Evolutionary conservation across 2,113 vertebrate genomes (phyloP).

Genomic region (Atlantisia rogersi): DNA sequence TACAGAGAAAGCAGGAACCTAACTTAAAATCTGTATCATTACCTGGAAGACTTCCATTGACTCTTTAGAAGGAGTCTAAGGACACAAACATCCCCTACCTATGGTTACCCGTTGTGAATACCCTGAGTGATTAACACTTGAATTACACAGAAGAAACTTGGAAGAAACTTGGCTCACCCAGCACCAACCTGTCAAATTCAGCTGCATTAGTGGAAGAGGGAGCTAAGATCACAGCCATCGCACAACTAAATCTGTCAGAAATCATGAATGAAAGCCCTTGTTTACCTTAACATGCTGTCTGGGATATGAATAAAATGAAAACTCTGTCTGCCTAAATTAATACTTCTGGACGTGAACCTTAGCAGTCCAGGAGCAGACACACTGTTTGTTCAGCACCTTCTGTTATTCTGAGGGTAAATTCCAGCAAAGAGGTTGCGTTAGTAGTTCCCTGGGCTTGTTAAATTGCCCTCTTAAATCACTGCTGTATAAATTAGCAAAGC

Average conservation of each 20-base stretch:
- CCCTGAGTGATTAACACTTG: neutral
- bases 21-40: neutral
- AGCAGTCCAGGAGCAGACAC: neutral
- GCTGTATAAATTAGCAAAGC: neutral
- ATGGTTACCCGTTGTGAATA: neutral
- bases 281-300: neutral
- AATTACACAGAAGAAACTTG: neutral
- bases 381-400: neutral
- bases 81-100: neutral
- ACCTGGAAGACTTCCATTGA: neutral
- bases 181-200: neutral
- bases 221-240: neutral
- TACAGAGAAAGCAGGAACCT: neutral
- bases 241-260: neutral
- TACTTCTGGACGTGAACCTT: neutral
- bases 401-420: neutral
- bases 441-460: neutral
- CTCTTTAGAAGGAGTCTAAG: neutral
- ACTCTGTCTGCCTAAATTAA: neutral
- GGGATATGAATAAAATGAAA: neutral
- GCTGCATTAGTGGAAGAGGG: neutral
- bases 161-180: neutral
- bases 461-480: neutral
- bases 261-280: neutral
- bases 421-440: rapidly evolving